Percentiles rank a stretch among this genome's conserved stretches.
These are phyloP conservation scores for Dione vanillae DNA, from an alignment of 2,888 invertebrate genomes.

Conservation along the genomic window DNA sequence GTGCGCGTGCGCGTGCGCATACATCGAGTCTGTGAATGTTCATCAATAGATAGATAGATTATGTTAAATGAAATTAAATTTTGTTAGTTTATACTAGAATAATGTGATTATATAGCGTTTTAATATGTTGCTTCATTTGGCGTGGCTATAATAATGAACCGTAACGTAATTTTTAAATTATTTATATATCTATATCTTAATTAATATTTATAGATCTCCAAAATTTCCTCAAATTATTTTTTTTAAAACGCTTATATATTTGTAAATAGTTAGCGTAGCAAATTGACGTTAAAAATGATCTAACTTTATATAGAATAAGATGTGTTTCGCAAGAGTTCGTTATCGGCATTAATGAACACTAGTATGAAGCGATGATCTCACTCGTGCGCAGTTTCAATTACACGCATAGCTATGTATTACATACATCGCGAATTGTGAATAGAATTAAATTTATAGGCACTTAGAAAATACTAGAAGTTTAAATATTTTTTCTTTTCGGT, in stretches of 20 bases:
- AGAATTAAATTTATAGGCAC: neutral
- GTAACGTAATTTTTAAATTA: neutral
- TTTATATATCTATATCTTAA: neutral
- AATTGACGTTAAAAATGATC: neutral
- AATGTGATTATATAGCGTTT: no score
- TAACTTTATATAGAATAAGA: neutral
- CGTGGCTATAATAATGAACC: neutral
- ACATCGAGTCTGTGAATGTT: neutral
- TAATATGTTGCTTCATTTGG: no score
- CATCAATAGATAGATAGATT: neutral
- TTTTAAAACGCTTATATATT: neutral
- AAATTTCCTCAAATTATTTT: neutral
- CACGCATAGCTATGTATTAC: slow-evolving; percentile 19
- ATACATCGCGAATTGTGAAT: neutral
- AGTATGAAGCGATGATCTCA: slow-evolving; percentile 35
- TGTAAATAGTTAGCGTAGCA: neutral
- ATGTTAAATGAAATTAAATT: neutral
- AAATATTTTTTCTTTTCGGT: neutral
- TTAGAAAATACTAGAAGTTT: neutral
- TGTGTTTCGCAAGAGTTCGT: slow-evolving; percentile 19
- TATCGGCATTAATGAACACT: slow-evolving; percentile 3
- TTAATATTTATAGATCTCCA: neutral
- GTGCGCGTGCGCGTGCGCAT: slow-evolving; percentile 31
- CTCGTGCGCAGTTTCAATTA: slow-evolving; percentile 34
- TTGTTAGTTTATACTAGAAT: no score